Evolutionary conservation across 64 coral and sea anemone genomes (phyloP), one percentile per base, ranked within the genome.

Genomic region (Actinia tenebrosa): DNA sequence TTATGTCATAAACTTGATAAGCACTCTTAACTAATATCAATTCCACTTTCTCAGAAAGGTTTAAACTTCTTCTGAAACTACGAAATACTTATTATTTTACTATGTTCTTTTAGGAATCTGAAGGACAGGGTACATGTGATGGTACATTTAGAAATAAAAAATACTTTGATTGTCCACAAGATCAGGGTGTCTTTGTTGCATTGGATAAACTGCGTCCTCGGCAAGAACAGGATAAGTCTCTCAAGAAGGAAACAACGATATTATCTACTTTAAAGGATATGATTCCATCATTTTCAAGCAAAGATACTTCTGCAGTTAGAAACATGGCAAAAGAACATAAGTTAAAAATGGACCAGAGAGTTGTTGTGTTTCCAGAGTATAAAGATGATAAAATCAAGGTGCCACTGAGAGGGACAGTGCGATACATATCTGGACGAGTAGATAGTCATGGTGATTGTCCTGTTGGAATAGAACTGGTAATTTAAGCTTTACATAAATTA

Each of bases 171-270:
- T 92, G 91, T 60, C 66, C 42, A 27, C 61, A 89, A 37, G 86
- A 96, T 45, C 85, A 69, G 47, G 93, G 86, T 19, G 89, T 95
- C 19, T 95, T 95, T 89, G 93, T 95, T 53, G 77, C 86, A 5
- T 72, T 95, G 25, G 93, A 95, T 79, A 95, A 95, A 95, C 19
- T 95, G 26, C 83, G 53, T n/a, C 83, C 83, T 81, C 79, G 18
- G 16, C 79, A 50, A 53, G 79, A 81, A 1, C n/a, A 9, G 10
- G 26, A n/a, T 15, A 75, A 75, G 26, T 75, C 69, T 75, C 69
- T 26, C 42, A 75, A 75, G 20, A 75, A 75, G 25, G 69, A 75
- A 75, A 47, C 79, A 52, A 52, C 18, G 53, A 81, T 45, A 50
- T 18, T n/a, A 53, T 81, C 50, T 81, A 50, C 44, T 3, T 19